Base-by-base conservation (phyloP, 2,797 vertebrate genomes). In the Oryzias sinensis region DNA sequence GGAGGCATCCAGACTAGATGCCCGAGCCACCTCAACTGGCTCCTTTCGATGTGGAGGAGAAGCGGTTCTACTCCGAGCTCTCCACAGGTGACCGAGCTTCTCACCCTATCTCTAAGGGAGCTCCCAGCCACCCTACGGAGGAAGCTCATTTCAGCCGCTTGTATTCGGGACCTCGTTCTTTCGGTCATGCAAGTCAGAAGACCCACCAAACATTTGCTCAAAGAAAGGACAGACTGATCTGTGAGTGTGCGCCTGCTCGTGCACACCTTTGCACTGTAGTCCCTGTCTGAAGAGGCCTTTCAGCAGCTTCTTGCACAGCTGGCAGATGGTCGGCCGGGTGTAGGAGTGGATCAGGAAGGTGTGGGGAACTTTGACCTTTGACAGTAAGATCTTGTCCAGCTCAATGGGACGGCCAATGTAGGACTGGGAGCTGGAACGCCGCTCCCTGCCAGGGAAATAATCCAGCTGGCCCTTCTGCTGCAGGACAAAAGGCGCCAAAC, bases 341-440 rank as follows among this genome's bases (percentile, higher is more conserved):
- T 98, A 97, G 45, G 93, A 95, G 83, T 97, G 96, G 61, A 98
- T 92, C 40, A 94, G 94, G 88, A 98, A 97, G 3, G 96, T 97
- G 82, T 98, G 96, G 0, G 96, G 96, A 22, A 98, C 95, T 80
- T 97, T 97, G 20, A 98, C 96, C 43, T 95, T 92, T 46, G 96
- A 93, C 84, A 96, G 91, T 42, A 97, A 95, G 93, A 95, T 94
- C 88, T 95, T 97, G 56, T 97, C 96, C 96, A 98, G 95, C 95
- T 96, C 97, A 83, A 97, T 96, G 56, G 96, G 96, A 53, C 96
- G 93, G 5, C 95, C 95, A 9, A 94, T 78, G 65, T 98, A 95
- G 0, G 96, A 96, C 81, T 97, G 95, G 3, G 94, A 96, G 87
- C 95, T 97, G 3, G 94, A 94, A 9, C 96, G 93, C 50, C 95